Evolutionary conservation across 2,113 vertebrate species (phyloP).

Genomic region (Engystomops pustulosus): DNA sequence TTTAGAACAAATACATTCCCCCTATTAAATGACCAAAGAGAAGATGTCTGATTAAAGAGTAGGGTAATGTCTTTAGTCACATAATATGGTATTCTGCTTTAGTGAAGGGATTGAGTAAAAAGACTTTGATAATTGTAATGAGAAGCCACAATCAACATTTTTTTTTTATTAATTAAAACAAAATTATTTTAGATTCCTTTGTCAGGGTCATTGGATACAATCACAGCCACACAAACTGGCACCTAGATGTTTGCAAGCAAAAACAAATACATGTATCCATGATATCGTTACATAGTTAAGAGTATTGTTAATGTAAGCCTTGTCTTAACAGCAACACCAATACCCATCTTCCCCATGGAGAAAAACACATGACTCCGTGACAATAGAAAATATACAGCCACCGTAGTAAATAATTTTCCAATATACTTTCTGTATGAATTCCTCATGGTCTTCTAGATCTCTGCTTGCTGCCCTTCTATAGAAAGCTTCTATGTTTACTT

Average conservation of each 20-base stretch:
- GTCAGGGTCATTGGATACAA: not conserved
- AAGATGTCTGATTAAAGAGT: not conserved
- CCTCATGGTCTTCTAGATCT: no score
- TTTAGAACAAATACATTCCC: not conserved
- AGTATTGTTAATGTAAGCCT: no score
- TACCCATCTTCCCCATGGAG: no score
- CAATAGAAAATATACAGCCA: no score
- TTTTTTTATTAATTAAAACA: not conserved
- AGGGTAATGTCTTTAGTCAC: not conserved
- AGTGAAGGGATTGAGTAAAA: not conserved
- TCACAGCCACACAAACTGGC: not conserved
- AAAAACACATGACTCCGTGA: no score
- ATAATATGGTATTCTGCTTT: not conserved
- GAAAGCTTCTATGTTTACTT: no score
- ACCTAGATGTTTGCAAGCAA: not conserved
- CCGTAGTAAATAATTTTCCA: no score
- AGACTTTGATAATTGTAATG: slow-evolving; percentile 9
- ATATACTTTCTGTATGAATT: no score
- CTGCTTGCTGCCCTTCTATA: no score
- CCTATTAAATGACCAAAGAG: not conserved
- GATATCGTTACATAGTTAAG: no score
- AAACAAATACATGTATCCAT: no score
- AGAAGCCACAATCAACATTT: not conserved
- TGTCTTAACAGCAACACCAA: no score
- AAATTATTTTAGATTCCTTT: not conserved